Percentiles rank a stretch among this genome's conserved stretches.
phyloP scores from a whole-genome alignment of 2,888 invertebrate genomes.

The Anthrax anthrax region DNA sequence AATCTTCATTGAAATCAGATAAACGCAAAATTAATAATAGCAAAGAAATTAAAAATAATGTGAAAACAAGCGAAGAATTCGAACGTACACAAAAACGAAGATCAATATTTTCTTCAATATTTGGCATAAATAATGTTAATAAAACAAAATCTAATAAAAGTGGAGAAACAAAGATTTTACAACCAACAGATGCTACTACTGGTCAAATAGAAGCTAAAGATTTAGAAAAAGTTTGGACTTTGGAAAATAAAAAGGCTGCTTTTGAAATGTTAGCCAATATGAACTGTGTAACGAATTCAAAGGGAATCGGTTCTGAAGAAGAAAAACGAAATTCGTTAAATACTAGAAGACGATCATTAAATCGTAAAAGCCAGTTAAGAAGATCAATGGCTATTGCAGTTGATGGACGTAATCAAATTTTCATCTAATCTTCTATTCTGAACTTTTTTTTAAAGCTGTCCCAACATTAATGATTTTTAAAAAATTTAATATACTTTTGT shows the following conservation, averaged over 20 bases:
- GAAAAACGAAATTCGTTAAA: not conserved
- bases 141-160: not conserved
- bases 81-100: conserved; percentile 21
- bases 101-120: conserved; percentile 23
- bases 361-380: not conserved
- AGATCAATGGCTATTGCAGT: not conserved
- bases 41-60: conserved; percentile 19
- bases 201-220: conserved; percentile 14
- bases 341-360: not conserved
- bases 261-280: conserved; percentile 31
- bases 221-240: conserved; percentile 26
- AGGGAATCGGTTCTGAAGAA: not conserved
- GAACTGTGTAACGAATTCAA: conserved; percentile 21
- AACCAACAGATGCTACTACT: not conserved
- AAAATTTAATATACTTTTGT: too few species aligned
- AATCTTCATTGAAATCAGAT: too few species aligned
- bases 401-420: too few species aligned
- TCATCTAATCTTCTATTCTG: too few species aligned
- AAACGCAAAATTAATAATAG: not conserved
- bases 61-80: conserved; percentile 23
- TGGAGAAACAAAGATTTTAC: too few species aligned
- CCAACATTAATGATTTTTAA: too few species aligned
- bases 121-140: conserved; percentile 20
- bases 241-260: conserved; percentile 29
- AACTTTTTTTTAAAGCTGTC: too few species aligned